Evolutionary conservation across 2,797 vertebrate species (phyloP), one percentile per base, ranked within the genome.

Genomic region (Xerus rutilus): DNA sequence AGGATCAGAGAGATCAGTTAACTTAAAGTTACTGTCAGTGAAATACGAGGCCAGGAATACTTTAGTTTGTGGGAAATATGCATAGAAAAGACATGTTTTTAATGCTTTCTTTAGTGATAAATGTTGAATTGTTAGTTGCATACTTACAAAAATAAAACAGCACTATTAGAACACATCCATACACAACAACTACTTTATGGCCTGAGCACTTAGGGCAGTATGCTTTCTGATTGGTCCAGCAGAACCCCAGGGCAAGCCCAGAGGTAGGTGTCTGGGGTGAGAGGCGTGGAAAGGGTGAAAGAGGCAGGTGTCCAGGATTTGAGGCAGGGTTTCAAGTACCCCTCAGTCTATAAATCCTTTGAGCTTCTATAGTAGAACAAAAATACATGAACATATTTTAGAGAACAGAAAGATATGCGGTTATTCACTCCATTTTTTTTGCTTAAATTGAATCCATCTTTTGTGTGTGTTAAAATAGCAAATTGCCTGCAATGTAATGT

Each of bases 381-480:
- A 79, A 59, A n/a, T 25, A 35, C 21, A 25, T 2, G 25, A 35
- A 25, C 10, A 43, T n/a, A 54, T 70, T 96, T 82, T 52, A 52
- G 90, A 62, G 72, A 62, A 59, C 13, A 92, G 92, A 91, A 73
- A 92, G 92, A 91, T 69, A 79, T 32, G 45, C 83, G 88, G 59
- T 67, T 89, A 96, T 57, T 91, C 59, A 9, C n/a, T 85, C 77
- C 82, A 39, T 62, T 86, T 83, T 39, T 39, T 86, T 78, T 78
- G 30, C 86, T 90, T 89, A 95, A 95, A 95, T 67, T 70, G 57
- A 86, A 94, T 77, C 70, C 65, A 69, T 86, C 95, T 91, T 96
- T 94, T 96, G 85, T 95, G 93, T 39, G 69, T 25, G n/a, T 83
- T 83, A 95, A 95, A 95, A 95, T 76, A 94, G 86, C 91, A 95